Percentiles rank a stretch among this genome's conserved stretches.
phyloP scores from a whole-genome alignment of 2,888 invertebrate genomes.

The Octonoba sinensis region DNA sequence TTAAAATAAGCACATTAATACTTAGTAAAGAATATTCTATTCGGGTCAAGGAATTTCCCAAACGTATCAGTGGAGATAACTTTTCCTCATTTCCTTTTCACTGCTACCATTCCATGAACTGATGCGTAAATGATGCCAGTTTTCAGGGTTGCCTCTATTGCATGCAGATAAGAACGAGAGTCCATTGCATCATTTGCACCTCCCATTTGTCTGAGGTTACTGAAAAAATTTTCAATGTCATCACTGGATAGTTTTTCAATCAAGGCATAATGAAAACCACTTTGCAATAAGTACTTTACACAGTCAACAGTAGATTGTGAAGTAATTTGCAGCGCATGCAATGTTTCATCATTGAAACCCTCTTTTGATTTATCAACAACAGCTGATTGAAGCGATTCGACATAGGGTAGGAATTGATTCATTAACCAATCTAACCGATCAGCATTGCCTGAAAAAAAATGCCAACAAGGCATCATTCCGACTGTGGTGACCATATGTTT shows the following conservation, averaged over 20 bases:
- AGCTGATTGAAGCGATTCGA: constrained; percentile 6
- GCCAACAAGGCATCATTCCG: no score
- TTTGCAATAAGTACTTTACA: neutral
- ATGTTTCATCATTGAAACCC: neutral
- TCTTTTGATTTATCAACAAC: neutral
- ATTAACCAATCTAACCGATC: neutral
- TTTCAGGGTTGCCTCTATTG: neutral
- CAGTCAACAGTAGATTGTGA: neutral
- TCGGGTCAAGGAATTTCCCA: no score
- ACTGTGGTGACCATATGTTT: no score
- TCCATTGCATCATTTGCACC: neutral
- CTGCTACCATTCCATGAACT: neutral
- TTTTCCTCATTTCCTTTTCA: no score
- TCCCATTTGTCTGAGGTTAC: constrained; percentile 1
- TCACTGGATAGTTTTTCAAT: constrained; percentile 1
- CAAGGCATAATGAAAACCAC: neutral
- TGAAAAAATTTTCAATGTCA: constrained; percentile 8
- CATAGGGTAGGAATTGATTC: neutral
- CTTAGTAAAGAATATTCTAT: no score
- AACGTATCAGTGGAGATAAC: no score
- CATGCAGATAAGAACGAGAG: neutral
- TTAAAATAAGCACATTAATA: no score
- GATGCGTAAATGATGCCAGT: neutral
- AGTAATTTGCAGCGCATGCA: neutral
- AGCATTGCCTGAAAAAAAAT: neutral